Percentiles rank a stretch among this genome's conserved stretches.
Conservation (phyloP, 2,113 vertebrate species). For the Anarhynchus alexandrinus region DNA sequence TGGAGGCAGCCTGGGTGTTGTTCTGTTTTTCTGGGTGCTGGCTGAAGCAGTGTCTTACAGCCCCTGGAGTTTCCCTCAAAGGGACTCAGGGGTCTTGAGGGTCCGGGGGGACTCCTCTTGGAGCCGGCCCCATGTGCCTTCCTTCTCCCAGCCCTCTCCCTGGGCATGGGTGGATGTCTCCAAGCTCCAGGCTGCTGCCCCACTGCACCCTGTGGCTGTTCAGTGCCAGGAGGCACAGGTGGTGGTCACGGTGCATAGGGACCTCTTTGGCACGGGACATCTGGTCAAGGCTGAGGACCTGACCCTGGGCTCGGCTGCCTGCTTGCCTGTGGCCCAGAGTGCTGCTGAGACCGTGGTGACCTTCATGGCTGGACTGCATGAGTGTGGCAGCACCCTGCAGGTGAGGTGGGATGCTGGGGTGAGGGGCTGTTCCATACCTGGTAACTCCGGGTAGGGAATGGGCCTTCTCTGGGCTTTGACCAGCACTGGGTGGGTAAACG, state of each 20-base stretch:
- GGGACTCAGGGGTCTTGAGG: not conserved
- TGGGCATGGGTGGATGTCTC: conserved; percentile 2
- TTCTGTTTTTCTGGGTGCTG: not conserved
- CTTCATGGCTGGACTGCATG: not conserved
- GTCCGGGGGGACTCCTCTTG: not conserved
- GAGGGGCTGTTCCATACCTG: not conserved
- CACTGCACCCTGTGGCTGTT: not conserved
- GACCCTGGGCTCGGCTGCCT: conserved; percentile 26
- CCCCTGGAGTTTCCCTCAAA: not conserved
- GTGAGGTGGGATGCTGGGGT: not conserved
- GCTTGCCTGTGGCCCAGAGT: not conserved
- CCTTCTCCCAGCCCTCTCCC: not conserved
- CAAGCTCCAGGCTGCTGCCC: conserved; percentile 3
- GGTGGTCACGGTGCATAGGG: conserved; percentile 21
- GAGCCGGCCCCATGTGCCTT: not conserved
- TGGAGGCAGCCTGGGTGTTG: not conserved
- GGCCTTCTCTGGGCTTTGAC: not conserved
- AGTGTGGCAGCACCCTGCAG: conserved; percentile 46
- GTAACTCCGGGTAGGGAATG: not conserved
- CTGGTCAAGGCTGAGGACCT: conserved; percentile 29
- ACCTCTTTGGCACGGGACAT: conserved; percentile 61
- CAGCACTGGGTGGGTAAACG: not conserved
- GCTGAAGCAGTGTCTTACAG: not conserved
- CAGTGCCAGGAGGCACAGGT: conserved; percentile 55
- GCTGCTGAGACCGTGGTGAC: not conserved